These are phyloP conservation scores for Stylophora pistillata DNA, from an alignment of 64 coral and sea anemone genomes.

Conservation along the genomic window DNA sequence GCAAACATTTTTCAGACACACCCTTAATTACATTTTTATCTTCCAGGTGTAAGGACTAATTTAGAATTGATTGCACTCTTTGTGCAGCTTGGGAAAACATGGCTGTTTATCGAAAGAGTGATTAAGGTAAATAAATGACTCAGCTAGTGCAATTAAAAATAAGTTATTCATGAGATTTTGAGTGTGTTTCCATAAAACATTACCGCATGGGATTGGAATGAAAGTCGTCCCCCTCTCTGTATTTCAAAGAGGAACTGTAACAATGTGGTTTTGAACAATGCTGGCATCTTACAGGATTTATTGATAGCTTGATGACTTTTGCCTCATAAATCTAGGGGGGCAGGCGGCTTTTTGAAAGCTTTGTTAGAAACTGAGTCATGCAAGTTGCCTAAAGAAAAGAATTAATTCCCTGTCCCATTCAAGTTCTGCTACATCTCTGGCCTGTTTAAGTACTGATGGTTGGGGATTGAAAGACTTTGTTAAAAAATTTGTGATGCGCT, in stretches of 20 bases:
- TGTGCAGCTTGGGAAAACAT: slow-evolving; percentile 35
- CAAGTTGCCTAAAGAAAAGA: too few species aligned
- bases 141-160: slow-evolving; percentile 1
- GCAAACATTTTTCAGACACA: not conserved
- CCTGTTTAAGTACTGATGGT: too few species aligned
- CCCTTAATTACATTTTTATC: slow-evolving; percentile 33
- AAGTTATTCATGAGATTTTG: not conserved
- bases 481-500: too few species aligned
- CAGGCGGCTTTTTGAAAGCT: too few species aligned
- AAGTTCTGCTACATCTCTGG: too few species aligned
- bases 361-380: too few species aligned
- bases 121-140: not conserved
- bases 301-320: too few species aligned
- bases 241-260: not conserved
- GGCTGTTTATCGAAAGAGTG: not conserved
- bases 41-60: slow-evolving; percentile 38
- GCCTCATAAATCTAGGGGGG: too few species aligned
- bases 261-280: too few species aligned
- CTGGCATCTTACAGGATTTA: too few species aligned
- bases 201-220: not conserved
- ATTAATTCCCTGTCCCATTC: too few species aligned
- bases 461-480: too few species aligned
- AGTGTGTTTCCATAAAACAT: not conserved
- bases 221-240: not conserved
- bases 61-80: slow-evolving; percentile 36